Evolutionary conservation across 2,888 invertebrate genomes (phyloP).

Genomic region (Tillus elongatus): DNA sequence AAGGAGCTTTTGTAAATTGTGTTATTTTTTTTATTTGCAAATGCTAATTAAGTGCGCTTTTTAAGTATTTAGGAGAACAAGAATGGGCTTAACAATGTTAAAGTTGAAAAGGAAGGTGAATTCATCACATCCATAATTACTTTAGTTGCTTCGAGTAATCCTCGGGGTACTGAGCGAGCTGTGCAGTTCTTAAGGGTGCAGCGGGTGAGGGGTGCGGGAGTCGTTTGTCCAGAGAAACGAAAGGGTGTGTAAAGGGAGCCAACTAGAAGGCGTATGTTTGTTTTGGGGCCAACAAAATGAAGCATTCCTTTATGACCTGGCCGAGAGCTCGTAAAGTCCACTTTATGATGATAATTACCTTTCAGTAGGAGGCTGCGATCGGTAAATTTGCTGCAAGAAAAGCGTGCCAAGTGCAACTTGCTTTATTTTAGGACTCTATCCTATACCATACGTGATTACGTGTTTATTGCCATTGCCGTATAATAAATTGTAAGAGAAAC

Average conservation of each 20-base stretch:
- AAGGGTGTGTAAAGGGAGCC: conserved; percentile 21
- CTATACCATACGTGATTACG: too few relatives aligned
- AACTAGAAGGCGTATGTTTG: conserved; percentile 30
- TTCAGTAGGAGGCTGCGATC: too few relatives aligned
- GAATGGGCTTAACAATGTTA: conserved; percentile 32
- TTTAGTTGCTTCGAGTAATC: conserved; percentile 36
- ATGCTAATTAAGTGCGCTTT: conserved; percentile 31
- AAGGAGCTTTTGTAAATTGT: neutral
- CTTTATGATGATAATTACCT: conserved; percentile 45
- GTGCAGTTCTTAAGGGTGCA: conserved; percentile 25
- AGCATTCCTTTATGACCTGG: conserved; percentile 38
- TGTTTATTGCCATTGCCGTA: too few relatives aligned
- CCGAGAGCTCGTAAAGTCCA: conserved; percentile 43
- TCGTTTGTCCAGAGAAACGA: too few relatives aligned
- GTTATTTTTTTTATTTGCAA: conserved; percentile 17
- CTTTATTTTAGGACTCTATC: too few relatives aligned
- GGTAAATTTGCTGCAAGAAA: too few relatives aligned
- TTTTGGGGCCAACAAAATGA: conserved; percentile 34
- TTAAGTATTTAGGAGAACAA: conserved; percentile 29
- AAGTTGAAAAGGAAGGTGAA: conserved; percentile 35
- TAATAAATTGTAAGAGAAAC: too few relatives aligned
- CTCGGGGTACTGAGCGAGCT: conserved; percentile 27
- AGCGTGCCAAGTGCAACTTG: too few relatives aligned
- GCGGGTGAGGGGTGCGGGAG: conserved; percentile 15
- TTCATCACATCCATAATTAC: conserved; percentile 40